Base-by-base conservation (phyloP, 1,140 invertebrate genomes). In the Eupristina koningsbergeri region DNA sequence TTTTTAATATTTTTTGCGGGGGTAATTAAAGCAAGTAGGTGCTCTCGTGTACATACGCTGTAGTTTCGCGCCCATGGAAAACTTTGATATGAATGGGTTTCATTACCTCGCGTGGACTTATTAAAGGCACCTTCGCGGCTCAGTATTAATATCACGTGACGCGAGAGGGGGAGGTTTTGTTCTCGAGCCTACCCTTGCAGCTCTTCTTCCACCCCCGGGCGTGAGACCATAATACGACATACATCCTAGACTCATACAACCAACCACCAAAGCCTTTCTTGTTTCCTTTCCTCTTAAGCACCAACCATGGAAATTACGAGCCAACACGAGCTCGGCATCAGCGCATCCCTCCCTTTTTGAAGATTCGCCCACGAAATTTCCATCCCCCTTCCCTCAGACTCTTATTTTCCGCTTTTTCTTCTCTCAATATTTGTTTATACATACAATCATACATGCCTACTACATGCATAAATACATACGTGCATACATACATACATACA, bases 31-130 rank as follows among this genome's bases (percentile, higher is more conserved):
- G 85, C 88, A 89, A 69, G 77, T 34, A 26, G 26, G 22, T 50
- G 9, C 80, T 36, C 19, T 26, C 17, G 22, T 22, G 34, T 31
- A 45, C 17, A 53, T 8, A 19, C 5, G 75, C 22, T 17, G 34
- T n/a, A 6, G 17, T 26, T n/a, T 77, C 5, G 58, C 88, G 83
- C 86, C 85, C 86, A 87, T 75, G 80, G 85, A 86, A 90, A 91
- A 91, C 88, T 92, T 92, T 91, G 90, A 89, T 91, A 90, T 89
- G 88, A 90, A 91, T 91, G 89, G 89, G 86, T 91, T 91, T 90
- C 90, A 91, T 91, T 91, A 91, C 89, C 86, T 86, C 86, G 86
- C 80, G 39, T 86, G 86, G 87, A 91, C 90, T 91, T 91, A 91
- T 91, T 91, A 91, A 90, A 89, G 86, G 85, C 86, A 84, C 88